Percentiles rank a stretch among this genome's conserved stretches.
Conservation (phyloP, 35 echinoderm and acorn worm genomes). For the Nesometra sesokonis region DNA sequence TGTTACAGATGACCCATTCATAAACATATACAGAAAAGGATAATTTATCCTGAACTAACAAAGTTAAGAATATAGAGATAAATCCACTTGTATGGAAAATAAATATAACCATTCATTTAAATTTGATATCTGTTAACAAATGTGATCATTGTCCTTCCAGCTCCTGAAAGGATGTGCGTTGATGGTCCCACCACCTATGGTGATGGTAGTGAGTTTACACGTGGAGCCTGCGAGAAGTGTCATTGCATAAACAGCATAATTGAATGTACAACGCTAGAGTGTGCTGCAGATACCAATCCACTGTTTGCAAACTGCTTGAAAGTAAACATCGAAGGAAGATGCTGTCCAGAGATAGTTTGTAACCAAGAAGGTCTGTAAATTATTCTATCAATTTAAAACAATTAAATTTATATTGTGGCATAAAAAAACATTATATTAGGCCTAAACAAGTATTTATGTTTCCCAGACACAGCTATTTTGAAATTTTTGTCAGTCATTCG, state of each 20-base stretch:
- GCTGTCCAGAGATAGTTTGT: slow-evolving; percentile 1
- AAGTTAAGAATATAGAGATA: too few species aligned
- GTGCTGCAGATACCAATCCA: neutral
- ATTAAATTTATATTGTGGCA: too few species aligned
- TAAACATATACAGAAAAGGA: too few species aligned
- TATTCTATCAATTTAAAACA: too few species aligned
- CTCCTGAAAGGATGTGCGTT: neutral
- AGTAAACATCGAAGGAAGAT: neutral
- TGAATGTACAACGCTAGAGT: neutral
- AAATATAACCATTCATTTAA: too few species aligned
- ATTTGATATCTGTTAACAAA: neutral
- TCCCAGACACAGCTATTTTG: too few species aligned
- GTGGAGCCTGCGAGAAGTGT: neutral
- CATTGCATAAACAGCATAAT: neutral
- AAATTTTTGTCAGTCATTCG: too few species aligned
- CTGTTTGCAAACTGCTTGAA: neutral
- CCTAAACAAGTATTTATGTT: too few species aligned
- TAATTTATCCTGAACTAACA: too few species aligned
- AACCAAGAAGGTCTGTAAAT: neutral
- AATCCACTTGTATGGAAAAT: too few species aligned
- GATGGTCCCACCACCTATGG: neutral
- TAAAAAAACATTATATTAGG: too few species aligned
- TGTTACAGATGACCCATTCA: too few species aligned
- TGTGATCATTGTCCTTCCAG: neutral
- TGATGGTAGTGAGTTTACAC: neutral